A percentile compares a stretch with the other conserved stretches of the same genome.
phyloP scores from a whole-genome alignment of 2,888 invertebrate species.

The Diarsia mendica region DNA sequence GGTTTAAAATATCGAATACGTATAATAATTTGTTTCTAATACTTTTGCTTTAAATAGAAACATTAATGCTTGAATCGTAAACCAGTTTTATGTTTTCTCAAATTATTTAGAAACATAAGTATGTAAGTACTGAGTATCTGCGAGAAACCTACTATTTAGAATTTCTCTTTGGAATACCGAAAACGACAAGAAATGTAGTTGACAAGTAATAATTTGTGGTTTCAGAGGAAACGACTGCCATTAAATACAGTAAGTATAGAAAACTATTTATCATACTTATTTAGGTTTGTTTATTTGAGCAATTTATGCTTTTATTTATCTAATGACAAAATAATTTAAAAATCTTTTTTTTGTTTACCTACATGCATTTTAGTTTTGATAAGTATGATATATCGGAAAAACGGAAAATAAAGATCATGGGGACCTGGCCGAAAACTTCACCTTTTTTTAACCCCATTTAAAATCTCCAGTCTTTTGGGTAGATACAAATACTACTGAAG shows the following conservation, averaged over 20 bases:
- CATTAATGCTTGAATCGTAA: neutral
- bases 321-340: neutral
- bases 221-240: slow-evolving; percentile 45
- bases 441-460: too few species aligned
- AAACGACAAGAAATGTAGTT: slow-evolving; percentile 47
- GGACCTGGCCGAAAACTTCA: too few species aligned
- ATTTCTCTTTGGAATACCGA: slow-evolving; percentile 55
- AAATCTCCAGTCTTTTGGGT: too few species aligned
- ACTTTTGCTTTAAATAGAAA: neutral
- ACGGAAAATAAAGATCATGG: too few species aligned
- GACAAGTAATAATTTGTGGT: slow-evolving; percentile 56
- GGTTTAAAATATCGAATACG: neutral
- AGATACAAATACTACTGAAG: too few species aligned
- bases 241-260: slow-evolving; percentile 12
- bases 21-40: neutral
- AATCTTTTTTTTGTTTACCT: neutral
- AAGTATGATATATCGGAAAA: too few species aligned
- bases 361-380: too few species aligned
- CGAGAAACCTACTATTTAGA: slow-evolving; percentile 58
- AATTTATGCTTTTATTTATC: neutral
- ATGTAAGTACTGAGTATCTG: neutral
- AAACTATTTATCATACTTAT: slow-evolving; percentile 15
- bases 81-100: slow-evolving; percentile 13
- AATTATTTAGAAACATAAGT: slow-evolving; percentile 1
- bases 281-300: neutral